phyloP scores from a whole-genome alignment of 2,888 invertebrate genomes.

The Agrypnus murinus region DNA sequence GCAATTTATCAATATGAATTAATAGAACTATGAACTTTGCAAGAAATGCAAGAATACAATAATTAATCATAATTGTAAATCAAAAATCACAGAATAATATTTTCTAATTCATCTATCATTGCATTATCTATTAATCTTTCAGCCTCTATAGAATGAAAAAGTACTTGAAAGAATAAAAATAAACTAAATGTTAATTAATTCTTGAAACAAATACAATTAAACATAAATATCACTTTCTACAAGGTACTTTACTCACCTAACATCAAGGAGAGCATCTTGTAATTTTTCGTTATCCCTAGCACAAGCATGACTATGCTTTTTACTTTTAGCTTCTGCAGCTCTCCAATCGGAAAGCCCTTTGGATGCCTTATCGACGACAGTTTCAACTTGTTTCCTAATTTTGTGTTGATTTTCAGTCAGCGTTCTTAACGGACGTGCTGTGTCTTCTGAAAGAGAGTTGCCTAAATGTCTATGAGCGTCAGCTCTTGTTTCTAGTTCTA shows the following conservation, averaged over 20 bases:
- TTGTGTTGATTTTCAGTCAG: constrained; percentile 83
- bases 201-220: too few species aligned
- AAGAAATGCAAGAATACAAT: too few species aligned
- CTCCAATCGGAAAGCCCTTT: constrained; percentile 90
- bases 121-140: too few species aligned
- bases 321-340: constrained; percentile 89
- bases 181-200: too few species aligned
- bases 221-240: too few species aligned
- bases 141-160: too few species aligned
- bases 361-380: constrained; percentile 89
- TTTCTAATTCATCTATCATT: too few species aligned
- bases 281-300: constrained; percentile 94
- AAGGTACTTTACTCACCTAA: constrained; percentile 70
- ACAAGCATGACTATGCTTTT: constrained; percentile 90
- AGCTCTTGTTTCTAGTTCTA: constrained; percentile 94
- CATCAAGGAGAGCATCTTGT: constrained; percentile 83
- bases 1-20: too few species aligned
- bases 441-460: constrained; percentile 85
- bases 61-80: too few species aligned
- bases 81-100: too few species aligned
- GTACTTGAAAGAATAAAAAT: too few species aligned
- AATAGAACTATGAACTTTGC: too few species aligned
- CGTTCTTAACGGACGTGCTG: constrained; percentile 89
- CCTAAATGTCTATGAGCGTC: constrained; percentile 85
- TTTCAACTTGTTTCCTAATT: constrained; percentile 82